Conservation (phyloP, 2,113 vertebrate species). For the Malaclemys terrapin region DNA sequence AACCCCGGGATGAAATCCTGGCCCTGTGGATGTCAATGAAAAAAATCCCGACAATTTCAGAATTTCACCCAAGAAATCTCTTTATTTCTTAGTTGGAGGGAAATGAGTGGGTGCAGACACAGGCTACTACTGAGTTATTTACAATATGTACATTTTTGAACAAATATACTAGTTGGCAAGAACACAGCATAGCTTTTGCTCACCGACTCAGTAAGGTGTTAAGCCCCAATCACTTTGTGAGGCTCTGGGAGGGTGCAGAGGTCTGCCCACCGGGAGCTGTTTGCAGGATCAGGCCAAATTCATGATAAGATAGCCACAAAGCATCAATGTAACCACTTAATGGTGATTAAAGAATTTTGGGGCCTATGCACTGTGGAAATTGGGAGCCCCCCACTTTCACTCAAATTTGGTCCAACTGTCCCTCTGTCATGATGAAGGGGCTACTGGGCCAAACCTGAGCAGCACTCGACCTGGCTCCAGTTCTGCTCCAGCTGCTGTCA, state of each 20-base stretch:
- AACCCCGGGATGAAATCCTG: not conserved
- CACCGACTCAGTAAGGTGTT: not conserved
- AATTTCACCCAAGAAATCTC: not conserved
- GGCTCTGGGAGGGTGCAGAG: not conserved
- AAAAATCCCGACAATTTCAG: not conserved
- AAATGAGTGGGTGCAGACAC: not conserved
- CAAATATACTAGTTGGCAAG: not conserved
- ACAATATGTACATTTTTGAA: not conserved
- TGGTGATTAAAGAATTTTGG: not conserved
- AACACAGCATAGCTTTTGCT: not conserved
- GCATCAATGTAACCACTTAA: not conserved
- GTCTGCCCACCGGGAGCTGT: not conserved
- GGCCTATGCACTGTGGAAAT: not conserved
- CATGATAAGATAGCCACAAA: not conserved
- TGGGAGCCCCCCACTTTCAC: no score
- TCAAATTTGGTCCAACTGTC: no score
- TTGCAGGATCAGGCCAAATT: not conserved
- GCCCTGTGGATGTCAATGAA: not conserved
- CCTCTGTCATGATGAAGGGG: no score
- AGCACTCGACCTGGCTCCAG: no score
- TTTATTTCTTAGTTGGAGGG: not conserved
- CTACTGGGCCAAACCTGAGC: no score
- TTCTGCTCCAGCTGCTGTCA: no score
- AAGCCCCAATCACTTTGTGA: not conserved
- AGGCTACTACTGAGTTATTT: not conserved